Base-by-base conservation (phyloP, 2,888 invertebrate species). In the Unio pictorum region DNA sequence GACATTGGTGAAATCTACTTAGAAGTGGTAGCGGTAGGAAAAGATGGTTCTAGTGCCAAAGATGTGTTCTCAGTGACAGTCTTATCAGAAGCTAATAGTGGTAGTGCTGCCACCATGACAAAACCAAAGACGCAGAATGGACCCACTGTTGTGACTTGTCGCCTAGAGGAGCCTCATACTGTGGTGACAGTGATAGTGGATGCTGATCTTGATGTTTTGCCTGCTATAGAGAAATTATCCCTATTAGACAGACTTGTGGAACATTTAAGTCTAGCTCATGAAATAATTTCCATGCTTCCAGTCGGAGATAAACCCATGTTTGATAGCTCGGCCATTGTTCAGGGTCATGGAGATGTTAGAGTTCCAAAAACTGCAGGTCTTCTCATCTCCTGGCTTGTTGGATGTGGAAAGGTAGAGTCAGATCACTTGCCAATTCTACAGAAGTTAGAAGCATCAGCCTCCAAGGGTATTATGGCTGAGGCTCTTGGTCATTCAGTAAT, bases 341-440 rank as follows among this genome's bases (percentile, higher is more conserved):
- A 87, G 17, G 89, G 89, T 4, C 82, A 85, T 1, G 89, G 89
- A 4, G 85, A 89, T 63, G 78, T 74, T 7, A 81, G 81, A 68
- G 64, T 68, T 17, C 86, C 85, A 0, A 77, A 82, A 69, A 70
- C 78, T 34, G 62, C 82, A 7, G 87, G 86, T 11, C 73, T 79
- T 6, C 72, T 85, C 23, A 64, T 84, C 45, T 90, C 89, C 0
- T 91, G 89, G 94, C 82, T 84, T 92, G 94, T 95, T 70, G 95
- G 95, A 4, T 95, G 95, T 89, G 93, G 93, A 64, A 92, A 92
- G 76, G 90, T 95, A 54, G 93, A 94, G 93, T 90, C 92, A n/a
- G 92, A 93, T 65, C 93, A 94, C 83, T 84, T 89, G 85, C 91
- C 93, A 1, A 79, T 94, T 20, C 92, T 95, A n/a, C 93, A 93